These are phyloP conservation scores for Urophycis tenuis DNA, from an alignment of 2,797 vertebrate genomes.

Conservation along the genomic window DNA sequence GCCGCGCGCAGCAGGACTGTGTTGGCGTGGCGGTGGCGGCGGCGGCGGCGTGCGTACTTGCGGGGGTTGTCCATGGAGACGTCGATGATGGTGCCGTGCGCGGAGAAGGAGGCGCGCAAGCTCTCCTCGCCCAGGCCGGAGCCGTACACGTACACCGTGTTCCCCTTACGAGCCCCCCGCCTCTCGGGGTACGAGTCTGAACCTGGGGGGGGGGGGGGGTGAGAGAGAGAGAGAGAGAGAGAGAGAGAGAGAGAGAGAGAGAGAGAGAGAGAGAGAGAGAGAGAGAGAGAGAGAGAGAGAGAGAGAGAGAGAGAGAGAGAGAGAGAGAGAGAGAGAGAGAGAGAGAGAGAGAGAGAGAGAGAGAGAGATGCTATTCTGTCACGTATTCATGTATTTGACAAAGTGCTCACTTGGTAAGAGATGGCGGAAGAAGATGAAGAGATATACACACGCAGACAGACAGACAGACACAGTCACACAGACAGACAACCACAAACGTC, in stretches of 20 bases:
- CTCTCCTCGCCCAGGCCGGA: slow-evolving; percentile 79
- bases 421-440: background rate
- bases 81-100: slow-evolving; percentile 87
- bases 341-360: no score
- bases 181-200: slow-evolving; percentile 86
- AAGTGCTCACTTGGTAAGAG: no score
- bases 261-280: no score
- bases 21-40: no score
- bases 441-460: background rate
- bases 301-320: no score
- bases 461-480: background rate
- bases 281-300: no score
- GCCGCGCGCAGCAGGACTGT: no score
- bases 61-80: slow-evolving; percentile 85
- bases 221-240: no score
- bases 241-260: no score
- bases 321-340: no score
- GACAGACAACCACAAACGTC: background rate
- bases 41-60: slow-evolving; percentile 69
- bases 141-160: slow-evolving; percentile 87
- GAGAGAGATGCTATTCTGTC: no score
- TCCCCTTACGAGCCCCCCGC: slow-evolving; percentile 81
- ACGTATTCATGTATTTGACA: no score
- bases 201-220: slow-evolving; percentile 53
- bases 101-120: slow-evolving; percentile 77